Evolutionary conservation across 2,113 vertebrate genomes (phyloP).

Genomic region (Centropus unirufus): DNA sequence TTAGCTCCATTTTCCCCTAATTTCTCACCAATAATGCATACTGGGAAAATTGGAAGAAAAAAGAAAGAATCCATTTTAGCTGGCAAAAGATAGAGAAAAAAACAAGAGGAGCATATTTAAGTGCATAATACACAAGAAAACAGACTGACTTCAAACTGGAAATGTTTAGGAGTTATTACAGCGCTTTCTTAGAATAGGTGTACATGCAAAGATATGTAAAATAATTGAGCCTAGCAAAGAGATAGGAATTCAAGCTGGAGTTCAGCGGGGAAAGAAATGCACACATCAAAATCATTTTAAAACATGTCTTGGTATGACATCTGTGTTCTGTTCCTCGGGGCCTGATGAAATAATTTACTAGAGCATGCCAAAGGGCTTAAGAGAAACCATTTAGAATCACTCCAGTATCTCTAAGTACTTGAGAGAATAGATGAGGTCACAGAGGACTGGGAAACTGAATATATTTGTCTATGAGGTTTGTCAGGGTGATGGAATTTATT

Average conservation of each 20-base stretch:
- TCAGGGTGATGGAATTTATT: neutral
- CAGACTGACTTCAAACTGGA: neutral
- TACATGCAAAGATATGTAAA: neutral
- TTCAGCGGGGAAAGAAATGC: neutral
- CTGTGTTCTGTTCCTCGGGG: neutral
- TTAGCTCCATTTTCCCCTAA: neutral
- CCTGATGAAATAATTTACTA: neutral
- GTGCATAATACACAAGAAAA: neutral
- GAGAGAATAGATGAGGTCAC: neutral
- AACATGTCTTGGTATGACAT: neutral
- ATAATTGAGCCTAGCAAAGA: neutral
- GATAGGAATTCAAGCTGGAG: neutral
- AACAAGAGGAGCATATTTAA: neutral
- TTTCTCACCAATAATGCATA: neutral
- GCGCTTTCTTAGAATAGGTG: neutral
- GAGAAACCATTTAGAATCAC: neutral
- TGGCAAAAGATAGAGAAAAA: neutral
- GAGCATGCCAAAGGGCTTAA: neutral
- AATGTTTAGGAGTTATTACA: neutral
- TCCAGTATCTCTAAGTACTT: neutral
- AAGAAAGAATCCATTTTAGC: neutral
- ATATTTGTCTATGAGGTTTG: neutral
- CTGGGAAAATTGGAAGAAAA: neutral
- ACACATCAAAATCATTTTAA: neutral
- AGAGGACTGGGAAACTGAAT: neutral